These are phyloP conservation scores for Rhamnusium bicolor DNA, from an alignment of 2,888 invertebrate species.

Conservation along the genomic window DNA sequence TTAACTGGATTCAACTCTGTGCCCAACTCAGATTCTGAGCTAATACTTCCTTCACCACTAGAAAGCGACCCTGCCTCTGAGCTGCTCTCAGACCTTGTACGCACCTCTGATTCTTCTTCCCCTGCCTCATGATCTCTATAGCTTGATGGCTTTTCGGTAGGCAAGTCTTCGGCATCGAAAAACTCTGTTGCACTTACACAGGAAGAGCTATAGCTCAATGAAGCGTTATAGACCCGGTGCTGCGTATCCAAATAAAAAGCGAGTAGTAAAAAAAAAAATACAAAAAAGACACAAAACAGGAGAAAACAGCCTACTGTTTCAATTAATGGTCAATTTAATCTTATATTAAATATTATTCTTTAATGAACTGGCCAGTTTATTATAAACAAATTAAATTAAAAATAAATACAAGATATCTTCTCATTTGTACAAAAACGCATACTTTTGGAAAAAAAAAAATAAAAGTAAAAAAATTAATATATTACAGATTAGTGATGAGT, in stretches of 20 bases:
- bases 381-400: too few species aligned
- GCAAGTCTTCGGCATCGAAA: constrained; percentile 84
- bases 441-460: background rate
- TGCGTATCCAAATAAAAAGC: constrained; percentile 58
- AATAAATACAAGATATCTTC: background rate
- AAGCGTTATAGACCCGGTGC: constrained; percentile 76
- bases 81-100: constrained; percentile 76
- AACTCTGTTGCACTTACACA: constrained; percentile 85
- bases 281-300: background rate
- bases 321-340: background rate
- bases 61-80: constrained; percentile 81
- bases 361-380: background rate
- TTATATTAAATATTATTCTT: background rate
- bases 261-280: background rate
- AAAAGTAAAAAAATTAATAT: background rate
- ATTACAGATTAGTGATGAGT: too few species aligned
- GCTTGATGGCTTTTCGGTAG: constrained; percentile 50
- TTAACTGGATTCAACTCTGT: constrained; percentile 70
- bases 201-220: constrained; percentile 83
- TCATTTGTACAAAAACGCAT: background rate
- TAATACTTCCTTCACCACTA: constrained; percentile 80
- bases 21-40: constrained; percentile 75
- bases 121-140: constrained; percentile 49
- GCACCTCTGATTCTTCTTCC: constrained; percentile 66
- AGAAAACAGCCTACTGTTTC: background rate